These are phyloP conservation scores for Ispidina picta DNA, from an alignment of 2,797 vertebrate genomes.

Conservation along the genomic window DNA sequence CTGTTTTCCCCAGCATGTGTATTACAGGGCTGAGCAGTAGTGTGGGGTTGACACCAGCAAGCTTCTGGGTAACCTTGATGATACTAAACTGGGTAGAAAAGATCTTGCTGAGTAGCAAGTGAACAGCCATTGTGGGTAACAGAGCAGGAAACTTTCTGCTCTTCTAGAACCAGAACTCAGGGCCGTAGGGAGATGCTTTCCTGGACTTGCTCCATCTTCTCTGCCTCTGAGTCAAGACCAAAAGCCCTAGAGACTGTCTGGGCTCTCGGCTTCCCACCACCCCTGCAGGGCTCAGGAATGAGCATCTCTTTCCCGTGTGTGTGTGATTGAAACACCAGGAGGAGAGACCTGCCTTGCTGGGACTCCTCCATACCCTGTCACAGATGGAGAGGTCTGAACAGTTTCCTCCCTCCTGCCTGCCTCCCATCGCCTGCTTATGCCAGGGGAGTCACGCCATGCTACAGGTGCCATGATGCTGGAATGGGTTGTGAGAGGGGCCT, in stretches of 20 bases:
- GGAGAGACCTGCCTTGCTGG: neutral
- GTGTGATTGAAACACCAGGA: neutral
- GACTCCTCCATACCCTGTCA: neutral
- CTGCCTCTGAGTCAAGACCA: neutral
- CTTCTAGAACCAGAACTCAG: neutral
- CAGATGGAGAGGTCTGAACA: neutral
- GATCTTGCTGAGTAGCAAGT: neutral
- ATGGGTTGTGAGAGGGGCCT: no score
- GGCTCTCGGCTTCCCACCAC: neutral
- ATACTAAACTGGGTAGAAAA: neutral
- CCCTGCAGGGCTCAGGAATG: neutral
- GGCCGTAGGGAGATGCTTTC: neutral
- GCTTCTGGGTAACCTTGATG: neutral
- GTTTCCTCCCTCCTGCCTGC: neutral
- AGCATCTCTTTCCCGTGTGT: accelerated
- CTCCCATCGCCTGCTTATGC: accelerated
- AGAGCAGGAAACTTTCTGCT: neutral
- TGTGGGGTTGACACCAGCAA: neutral
- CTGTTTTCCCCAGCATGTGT: neutral
- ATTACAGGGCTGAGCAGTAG: neutral
- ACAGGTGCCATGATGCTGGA: neutral
- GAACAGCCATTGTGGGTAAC: accelerated
- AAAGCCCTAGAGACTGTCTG: neutral
- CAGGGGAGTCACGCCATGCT: neutral
- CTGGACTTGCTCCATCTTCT: neutral